Conservation (phyloP, 1,140 invertebrate genomes). For the Cephus cinctus region DNA sequence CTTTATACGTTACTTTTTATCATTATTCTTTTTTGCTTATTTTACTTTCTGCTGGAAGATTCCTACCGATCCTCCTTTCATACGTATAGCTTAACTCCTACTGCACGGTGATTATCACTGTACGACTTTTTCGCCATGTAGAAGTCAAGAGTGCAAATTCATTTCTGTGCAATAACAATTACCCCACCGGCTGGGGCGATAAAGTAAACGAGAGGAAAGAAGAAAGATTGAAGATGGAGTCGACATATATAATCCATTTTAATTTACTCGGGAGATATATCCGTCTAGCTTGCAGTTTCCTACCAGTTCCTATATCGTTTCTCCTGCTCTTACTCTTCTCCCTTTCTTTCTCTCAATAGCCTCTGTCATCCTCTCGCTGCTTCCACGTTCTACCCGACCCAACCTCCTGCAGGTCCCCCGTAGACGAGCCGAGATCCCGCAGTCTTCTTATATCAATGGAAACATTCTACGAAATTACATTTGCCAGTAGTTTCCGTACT, state of each 20-base stretch:
- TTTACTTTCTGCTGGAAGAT: no score
- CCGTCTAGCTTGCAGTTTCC: conserved; percentile 41
- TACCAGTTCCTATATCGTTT: conserved; percentile 22
- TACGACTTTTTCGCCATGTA: no score
- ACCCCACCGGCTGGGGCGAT: conserved; percentile 11
- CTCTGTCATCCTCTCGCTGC: no score
- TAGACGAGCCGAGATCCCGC: conserved; percentile 12
- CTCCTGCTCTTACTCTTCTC: no score
- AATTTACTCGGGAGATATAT: conserved; percentile 47
- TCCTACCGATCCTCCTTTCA: no score
- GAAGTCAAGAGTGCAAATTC: conserved; percentile 12
- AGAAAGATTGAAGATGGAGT: conserved; percentile 38
- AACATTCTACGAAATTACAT: conserved; percentile 44
- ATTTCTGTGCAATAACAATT: conserved; percentile 29
- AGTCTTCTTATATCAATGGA: conserved; percentile 46
- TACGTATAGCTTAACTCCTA: no score
- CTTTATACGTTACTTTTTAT: no score
- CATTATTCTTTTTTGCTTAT: no score
- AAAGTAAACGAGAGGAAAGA: conserved; percentile 18
- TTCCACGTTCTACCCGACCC: conserved; percentile 13
- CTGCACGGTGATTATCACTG: no score
- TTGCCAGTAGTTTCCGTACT: conserved; percentile 26
- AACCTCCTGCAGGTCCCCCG: conserved; percentile 9
- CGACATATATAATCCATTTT: conserved; percentile 51
- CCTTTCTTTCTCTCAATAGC: no score